Percentiles rank a stretch among this genome's conserved stretches.
Conservation (phyloP, 35 echinoderm and acorn worm species). For the Antedon bifida region DNA sequence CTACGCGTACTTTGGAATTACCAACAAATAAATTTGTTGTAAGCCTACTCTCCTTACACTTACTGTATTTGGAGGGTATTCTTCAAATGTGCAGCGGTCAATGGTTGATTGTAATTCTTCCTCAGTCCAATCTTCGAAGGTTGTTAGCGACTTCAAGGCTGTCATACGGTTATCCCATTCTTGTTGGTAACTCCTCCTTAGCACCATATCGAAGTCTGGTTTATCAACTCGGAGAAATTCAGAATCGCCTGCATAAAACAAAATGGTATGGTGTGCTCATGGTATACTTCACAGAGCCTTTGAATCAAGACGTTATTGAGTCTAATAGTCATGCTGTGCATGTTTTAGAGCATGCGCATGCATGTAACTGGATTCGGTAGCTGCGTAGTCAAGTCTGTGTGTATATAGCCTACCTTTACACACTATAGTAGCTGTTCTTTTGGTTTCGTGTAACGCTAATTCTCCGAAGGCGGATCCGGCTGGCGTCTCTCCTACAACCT, state of each 20-base stretch:
- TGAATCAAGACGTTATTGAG: no score
- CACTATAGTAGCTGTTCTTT: constrained; percentile 64
- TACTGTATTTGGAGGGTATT: constrained; percentile 71
- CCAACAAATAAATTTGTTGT: no score
- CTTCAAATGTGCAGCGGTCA: constrained; percentile 44
- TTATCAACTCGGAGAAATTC: constrained; percentile 91
- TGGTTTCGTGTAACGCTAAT: constrained; percentile 61
- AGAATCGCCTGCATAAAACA: constrained; percentile 26
- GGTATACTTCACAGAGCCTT: no score
- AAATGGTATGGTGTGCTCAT: no score
- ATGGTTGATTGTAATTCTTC: constrained; percentile 50
- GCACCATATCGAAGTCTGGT: constrained; percentile 89
- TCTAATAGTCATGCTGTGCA: no score
- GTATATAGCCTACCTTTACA: constrained; percentile 50
- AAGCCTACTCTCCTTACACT: background rate
- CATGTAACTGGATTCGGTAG: no score
- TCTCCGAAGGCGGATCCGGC: constrained; percentile 83
- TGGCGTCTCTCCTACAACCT: constrained; percentile 38
- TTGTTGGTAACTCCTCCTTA: constrained; percentile 61
- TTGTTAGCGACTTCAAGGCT: constrained; percentile 23
- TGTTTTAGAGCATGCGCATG: no score
- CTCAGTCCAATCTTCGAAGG: constrained; percentile 65
- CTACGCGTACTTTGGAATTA: no score
- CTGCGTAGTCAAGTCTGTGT: no score
- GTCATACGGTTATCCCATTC: constrained; percentile 76